phyloP scores from a whole-genome alignment of 2,113 vertebrate genomes.

The Macquaria australasica region DNA sequence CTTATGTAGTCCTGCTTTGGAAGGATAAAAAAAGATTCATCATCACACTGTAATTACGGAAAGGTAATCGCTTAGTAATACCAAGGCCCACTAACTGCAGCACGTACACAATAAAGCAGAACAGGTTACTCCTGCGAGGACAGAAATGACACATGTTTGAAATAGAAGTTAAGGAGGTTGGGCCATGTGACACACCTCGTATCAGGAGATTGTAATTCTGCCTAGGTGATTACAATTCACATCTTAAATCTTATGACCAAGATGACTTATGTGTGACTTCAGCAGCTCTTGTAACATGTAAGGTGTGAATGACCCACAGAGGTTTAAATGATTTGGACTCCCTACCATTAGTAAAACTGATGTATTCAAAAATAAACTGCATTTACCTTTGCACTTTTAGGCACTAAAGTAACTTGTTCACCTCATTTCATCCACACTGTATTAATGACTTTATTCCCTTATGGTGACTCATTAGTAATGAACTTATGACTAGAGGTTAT shows the following conservation, averaged over 20 bases:
- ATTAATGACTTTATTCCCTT: conserved; percentile 1
- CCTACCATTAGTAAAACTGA: neutral
- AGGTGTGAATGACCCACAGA: neutral
- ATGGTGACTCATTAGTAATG: conserved; percentile 20
- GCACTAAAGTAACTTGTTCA: neutral
- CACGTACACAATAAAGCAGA: neutral
- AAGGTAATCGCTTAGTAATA: neutral
- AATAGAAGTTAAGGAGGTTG: neutral
- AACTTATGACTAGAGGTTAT: conserved; percentile 20
- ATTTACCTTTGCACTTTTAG: neutral
- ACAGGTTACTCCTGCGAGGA: neutral
- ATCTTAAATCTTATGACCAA: neutral
- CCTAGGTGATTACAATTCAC: conserved; percentile 15
- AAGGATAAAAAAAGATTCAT: neutral
- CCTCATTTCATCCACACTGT: neutral
- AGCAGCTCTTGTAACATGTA: neutral
- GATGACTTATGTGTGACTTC: conserved; percentile 8
- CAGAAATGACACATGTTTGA: neutral
- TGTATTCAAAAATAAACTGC: neutral
- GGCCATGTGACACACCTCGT: conserved; percentile 15
- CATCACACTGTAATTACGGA: neutral
- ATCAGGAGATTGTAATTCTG: conserved; percentile 3
- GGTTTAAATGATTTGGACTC: neutral
- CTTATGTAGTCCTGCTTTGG: neutral
- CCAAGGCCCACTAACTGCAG: neutral